phyloP scores from a whole-genome alignment of 1,140 invertebrate species.

The Uloborus diversus region DNA sequence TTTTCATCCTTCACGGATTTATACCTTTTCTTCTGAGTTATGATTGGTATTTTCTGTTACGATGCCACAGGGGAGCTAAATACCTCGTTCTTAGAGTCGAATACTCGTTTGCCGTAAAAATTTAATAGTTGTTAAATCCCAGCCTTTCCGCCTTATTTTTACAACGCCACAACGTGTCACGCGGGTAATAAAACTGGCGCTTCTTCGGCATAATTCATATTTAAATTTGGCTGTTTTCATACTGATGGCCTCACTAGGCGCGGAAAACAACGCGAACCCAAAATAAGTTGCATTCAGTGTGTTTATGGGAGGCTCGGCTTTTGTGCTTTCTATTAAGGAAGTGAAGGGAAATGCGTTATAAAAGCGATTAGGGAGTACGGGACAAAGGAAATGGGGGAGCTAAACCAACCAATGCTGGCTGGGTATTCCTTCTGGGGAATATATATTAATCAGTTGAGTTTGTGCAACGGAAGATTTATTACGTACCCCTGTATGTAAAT shows the following conservation, averaged over 20 bases:
- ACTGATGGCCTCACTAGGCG: not conserved
- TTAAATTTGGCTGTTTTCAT: conserved; percentile 7
- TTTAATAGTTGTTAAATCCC: conserved; percentile 23
- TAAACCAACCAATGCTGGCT: too few species aligned
- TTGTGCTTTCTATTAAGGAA: not conserved
- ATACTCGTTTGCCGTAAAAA: conserved; percentile 12
- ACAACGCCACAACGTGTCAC: conserved; percentile 29
- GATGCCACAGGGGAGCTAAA: too few species aligned
- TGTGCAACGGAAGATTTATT: too few species aligned
- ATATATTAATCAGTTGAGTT: too few species aligned
- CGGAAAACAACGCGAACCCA: not conserved
- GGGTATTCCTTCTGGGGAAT: too few species aligned
- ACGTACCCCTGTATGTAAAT: too few species aligned
- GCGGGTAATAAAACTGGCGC: conserved; percentile 1
- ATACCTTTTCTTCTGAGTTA: not conserved
- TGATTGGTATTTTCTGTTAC: too few species aligned
- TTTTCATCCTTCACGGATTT: not conserved
- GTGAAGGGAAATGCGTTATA: not conserved
- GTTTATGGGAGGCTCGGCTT: not conserved
- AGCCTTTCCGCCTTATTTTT: not conserved
- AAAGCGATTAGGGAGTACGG: too few species aligned
- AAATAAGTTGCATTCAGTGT: conserved; percentile 12
- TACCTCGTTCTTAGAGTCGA: too few species aligned
- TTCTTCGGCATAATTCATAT: conserved; percentile 30
- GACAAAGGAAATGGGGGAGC: too few species aligned